Conservation (phyloP, 2,888 invertebrate species). For the Dinocampus coccinellae region DNA sequence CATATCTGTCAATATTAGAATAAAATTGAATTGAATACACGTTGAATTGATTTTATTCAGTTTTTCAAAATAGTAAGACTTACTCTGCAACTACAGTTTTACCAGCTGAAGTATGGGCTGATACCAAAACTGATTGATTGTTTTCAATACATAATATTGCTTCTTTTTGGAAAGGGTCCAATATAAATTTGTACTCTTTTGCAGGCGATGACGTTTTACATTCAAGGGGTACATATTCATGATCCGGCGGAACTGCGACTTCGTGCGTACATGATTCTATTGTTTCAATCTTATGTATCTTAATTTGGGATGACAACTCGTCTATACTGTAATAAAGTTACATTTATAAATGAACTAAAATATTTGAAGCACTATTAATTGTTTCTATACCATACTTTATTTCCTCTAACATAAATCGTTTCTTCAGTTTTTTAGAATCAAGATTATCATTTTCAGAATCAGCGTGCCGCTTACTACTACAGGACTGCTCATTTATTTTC, state of each 20-base stretch:
- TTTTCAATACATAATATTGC: slow-evolving; percentile 97
- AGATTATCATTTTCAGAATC: slow-evolving; percentile 33
- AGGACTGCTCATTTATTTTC: not conserved
- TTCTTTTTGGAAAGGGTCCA: slow-evolving; percentile 98
- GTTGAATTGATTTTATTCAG: slow-evolving; percentile 20
- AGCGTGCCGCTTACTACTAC: slow-evolving; percentile 47
- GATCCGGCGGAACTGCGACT: slow-evolving; percentile 92
- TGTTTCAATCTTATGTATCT: slow-evolving; percentile 90
- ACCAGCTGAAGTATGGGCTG: slow-evolving; percentile 99
- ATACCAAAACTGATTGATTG: slow-evolving; percentile 97
- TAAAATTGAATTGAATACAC: slow-evolving; percentile 7
- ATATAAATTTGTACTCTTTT: slow-evolving; percentile 92
- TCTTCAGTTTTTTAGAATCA: slow-evolving; percentile 54
- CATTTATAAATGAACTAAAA: slow-evolving; percentile 24
- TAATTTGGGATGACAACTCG: slow-evolving; percentile 83
- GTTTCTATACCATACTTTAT: slow-evolving; percentile 59
- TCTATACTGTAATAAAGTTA: slow-evolving; percentile 73
- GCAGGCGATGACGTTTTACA: slow-evolving; percentile 79
- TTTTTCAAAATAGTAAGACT: slow-evolving; percentile 62
- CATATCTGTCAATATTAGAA: slow-evolving; percentile 75
- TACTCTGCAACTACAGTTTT: slow-evolving; percentile 99
- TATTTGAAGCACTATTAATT: not conserved
- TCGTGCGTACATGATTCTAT: slow-evolving; percentile 96
- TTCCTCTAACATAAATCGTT: slow-evolving; percentile 59
- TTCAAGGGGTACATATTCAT: slow-evolving; percentile 79